Percentiles rank a stretch among this genome's conserved stretches.
These are phyloP conservation scores for Bombus pascuorum DNA, from an alignment of 1,140 invertebrate species.

Conservation along the genomic window DNA sequence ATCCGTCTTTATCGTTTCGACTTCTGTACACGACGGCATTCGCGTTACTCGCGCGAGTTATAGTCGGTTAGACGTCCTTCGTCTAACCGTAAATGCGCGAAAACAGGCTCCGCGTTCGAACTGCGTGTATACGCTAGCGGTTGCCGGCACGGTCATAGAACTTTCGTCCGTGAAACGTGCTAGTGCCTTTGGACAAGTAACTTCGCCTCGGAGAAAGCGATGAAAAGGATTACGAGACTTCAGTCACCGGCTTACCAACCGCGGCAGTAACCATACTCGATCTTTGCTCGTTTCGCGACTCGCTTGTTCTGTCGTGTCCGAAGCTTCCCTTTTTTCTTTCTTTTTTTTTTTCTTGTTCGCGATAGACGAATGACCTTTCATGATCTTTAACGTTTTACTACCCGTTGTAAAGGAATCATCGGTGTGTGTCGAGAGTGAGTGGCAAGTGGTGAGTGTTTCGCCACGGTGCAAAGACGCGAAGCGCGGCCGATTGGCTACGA, in stretches of 20 bases:
- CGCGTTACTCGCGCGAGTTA: slow-evolving; percentile 33
- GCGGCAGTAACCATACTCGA: slow-evolving; percentile 14
- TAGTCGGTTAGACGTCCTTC: slow-evolving; percentile 47
- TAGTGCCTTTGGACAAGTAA: slow-evolving; percentile 21
- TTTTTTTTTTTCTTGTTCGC: not conserved
- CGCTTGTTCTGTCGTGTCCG: too few species aligned
- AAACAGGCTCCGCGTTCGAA: slow-evolving; percentile 29
- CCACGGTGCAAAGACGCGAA: slow-evolving; percentile 20
- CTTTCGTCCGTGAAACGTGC: slow-evolving; percentile 58
- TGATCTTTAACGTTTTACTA: slow-evolving; percentile 57
- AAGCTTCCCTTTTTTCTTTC: not conserved
- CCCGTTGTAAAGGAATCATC: slow-evolving; percentile 10
- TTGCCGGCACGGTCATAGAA: slow-evolving; percentile 60
- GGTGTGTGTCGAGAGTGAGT: slow-evolving; percentile 29
- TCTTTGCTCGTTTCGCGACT: not conserved
- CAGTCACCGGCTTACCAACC: not conserved
- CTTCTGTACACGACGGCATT: slow-evolving; percentile 21
- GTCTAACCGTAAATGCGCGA: slow-evolving; percentile 54
- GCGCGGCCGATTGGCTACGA: slow-evolving; percentile 33
- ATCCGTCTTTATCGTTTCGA: slow-evolving; percentile 26
- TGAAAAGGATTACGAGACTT: slow-evolving; percentile 19
- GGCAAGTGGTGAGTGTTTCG: slow-evolving; percentile 24
- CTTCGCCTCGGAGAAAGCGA: slow-evolving; percentile 27
- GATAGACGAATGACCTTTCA: slow-evolving; percentile 51
- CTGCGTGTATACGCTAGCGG: slow-evolving; percentile 22